Base-by-base conservation (phyloP, 2,888 invertebrate species). In the Nemoura dubitans region DNA sequence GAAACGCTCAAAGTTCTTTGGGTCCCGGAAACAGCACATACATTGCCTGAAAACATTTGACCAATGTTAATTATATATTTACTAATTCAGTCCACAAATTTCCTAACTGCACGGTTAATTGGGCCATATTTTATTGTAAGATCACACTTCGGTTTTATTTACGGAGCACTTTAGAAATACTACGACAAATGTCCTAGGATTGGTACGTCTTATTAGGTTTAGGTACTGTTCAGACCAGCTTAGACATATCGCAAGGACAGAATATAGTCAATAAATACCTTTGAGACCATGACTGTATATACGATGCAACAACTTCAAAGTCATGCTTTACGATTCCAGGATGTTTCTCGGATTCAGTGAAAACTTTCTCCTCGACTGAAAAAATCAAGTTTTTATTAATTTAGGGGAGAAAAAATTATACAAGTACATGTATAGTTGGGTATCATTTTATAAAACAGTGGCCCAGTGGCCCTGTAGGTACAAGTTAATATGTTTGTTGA, bases 21-120 rank as follows among this genome's bases (percentile, higher is more conserved):
- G 94, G 92, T 98, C 98, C 89, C 98, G 94, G 92, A 97, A 98
- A 92, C 97, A 96, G 92, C 98, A 98, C 96, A 98, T 97, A 91
- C 98, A 98, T 93, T 98, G 98, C 91, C 97, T 97, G 92, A 87
- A 94, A 93, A 83, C 88, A 88, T 90, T 88, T 89, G 89, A 36
- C 36, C 3, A 87, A 89, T 83, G 87, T 83, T 43, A 25, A 59
- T 29, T 0, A 78, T 30, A 81, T 21, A 10, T 26, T 27, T 29
- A n/a, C n/a, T n/a, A n/a, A n/a, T n/a, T n/a, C n/a, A n/a, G n/a
- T n/a, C n/a, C n/a, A n/a, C n/a, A n/a, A n/a, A n/a, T n/a, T n/a
- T n/a, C n/a, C n/a, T n/a, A n/a, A n/a, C n/a, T n/a, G n/a, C n/a
- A n/a, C n/a, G n/a, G n/a, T n/a, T n/a, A n/a, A n/a, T n/a, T n/a